These are phyloP conservation scores for Nansenia antarctica DNA, from an alignment of 2,113 vertebrate genomes.

Conservation along the genomic window DNA sequence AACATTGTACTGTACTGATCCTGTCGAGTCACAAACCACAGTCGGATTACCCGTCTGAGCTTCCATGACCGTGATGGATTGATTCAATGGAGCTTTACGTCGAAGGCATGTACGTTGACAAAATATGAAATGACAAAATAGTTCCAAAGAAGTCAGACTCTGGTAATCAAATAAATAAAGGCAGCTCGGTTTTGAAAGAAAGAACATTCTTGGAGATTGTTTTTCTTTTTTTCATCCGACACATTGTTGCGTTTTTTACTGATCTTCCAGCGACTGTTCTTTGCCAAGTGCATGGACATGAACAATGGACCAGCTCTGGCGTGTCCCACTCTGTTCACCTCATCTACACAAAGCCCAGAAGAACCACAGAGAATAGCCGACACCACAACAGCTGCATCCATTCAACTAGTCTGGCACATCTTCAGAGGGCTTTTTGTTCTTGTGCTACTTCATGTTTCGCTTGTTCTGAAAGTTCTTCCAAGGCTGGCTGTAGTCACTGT, in stretches of 20 bases:
- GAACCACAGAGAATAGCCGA: slow-evolving; percentile 22
- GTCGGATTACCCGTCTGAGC: not conserved
- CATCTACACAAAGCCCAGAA: slow-evolving; percentile 23
- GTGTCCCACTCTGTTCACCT: slow-evolving; percentile 5
- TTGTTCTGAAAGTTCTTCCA: slow-evolving; percentile 37
- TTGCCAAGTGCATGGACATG: slow-evolving; percentile 7
- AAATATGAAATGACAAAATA: too few species aligned
- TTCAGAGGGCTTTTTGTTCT: slow-evolving; percentile 32
- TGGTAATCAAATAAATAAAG: not conserved
- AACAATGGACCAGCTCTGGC: slow-evolving; percentile 29
- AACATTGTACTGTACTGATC: too few species aligned
- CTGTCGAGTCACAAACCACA: too few species aligned
- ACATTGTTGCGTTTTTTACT: not conserved
- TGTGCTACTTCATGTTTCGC: slow-evolving; percentile 19
- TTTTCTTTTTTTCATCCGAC: not conserved
- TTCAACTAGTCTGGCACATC: slow-evolving; percentile 46
- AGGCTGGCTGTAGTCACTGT: slow-evolving; percentile 26
- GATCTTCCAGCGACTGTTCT: not conserved
- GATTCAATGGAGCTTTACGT: not conserved
- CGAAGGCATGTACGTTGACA: too few species aligned
- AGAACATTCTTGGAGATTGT: not conserved
- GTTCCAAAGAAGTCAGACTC: too few species aligned
- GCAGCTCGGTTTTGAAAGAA: not conserved
- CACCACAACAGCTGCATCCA: slow-evolving; percentile 52
- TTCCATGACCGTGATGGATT: too few species aligned